A percentile compares a stretch with the other conserved stretches of the same genome.
These are phyloP conservation scores for Coracopsis vasa DNA, from an alignment of 2,113 vertebrate genomes.

Conservation along the genomic window DNA sequence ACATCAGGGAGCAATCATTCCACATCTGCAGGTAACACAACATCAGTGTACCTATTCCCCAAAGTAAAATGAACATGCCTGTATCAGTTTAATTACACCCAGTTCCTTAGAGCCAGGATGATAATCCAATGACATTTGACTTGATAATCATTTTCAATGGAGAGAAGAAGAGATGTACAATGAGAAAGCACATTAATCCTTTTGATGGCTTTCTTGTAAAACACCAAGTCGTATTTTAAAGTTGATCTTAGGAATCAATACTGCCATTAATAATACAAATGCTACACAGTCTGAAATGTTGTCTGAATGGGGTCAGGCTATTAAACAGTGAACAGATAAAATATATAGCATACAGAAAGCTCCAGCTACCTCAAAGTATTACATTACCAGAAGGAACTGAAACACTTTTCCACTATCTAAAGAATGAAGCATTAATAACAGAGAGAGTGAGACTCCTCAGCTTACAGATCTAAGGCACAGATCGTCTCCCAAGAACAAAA, in stretches of 20 bases:
- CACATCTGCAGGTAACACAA: neutral
- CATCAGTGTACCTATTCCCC: neutral
- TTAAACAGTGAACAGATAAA: conserved; percentile 46
- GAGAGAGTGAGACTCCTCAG: conserved; percentile 14
- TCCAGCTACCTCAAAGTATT: neutral
- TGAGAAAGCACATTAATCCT: conserved; percentile 10
- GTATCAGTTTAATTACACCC: neutral
- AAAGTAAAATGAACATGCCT: neutral
- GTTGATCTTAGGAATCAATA: conserved; percentile 24
- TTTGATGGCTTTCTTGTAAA: conserved; percentile 35
- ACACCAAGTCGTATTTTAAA: conserved; percentile 10
- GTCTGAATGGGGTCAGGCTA: conserved; percentile 52
- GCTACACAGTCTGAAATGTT: neutral
- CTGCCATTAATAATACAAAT: conserved; percentile 1
- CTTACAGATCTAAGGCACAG: neutral
- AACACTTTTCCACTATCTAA: conserved; percentile 14
- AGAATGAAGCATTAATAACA: conserved; percentile 9
- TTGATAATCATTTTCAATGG: neutral
- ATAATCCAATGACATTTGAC: neutral
- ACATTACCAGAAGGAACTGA: conserved; percentile 11
- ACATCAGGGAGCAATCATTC: neutral
- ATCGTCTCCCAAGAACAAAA: conserved; percentile 8
- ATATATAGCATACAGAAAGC: neutral
- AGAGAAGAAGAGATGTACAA: neutral
- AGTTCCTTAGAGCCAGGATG: neutral